phyloP scores from a whole-genome alignment of 2,797 vertebrate genomes.

The Crenichthys baileyi region DNA sequence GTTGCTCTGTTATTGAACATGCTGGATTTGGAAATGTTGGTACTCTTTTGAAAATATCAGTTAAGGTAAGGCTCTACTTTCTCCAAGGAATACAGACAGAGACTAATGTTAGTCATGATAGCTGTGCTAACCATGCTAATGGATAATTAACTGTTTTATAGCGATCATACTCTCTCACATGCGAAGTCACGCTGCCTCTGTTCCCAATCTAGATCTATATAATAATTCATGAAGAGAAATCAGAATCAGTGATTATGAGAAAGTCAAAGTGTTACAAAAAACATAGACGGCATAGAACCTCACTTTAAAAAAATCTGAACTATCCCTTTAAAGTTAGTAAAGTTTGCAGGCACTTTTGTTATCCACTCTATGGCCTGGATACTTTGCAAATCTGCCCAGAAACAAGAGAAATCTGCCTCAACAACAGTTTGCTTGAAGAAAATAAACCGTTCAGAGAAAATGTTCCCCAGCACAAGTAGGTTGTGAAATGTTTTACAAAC shows the following conservation, averaged over 20 bases:
- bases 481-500: slow-evolving; percentile 23
- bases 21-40: too few relatives aligned
- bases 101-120: not conserved
- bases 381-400: slow-evolving; percentile 47
- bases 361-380: slow-evolving; percentile 26
- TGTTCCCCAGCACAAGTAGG: slow-evolving; percentile 37
- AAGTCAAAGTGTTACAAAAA: not conserved
- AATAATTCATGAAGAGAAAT: not conserved
- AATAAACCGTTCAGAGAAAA: slow-evolving; percentile 35
- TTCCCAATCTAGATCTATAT: too few relatives aligned
- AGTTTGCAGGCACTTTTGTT: slow-evolving; percentile 20
- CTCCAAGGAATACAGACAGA: not conserved
- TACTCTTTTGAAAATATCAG: too few relatives aligned
- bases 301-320: not conserved
- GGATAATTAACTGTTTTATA: not conserved
- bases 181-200: not conserved
- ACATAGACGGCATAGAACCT: not conserved
- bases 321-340: slow-evolving; percentile 25
- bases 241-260: not conserved
- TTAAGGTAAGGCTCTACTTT: too few relatives aligned
- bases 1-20: too few relatives aligned
- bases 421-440: slow-evolving; percentile 20
- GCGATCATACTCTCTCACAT: not conserved
- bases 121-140: not conserved
- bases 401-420: slow-evolving; percentile 27